Percentiles rank a stretch among this genome's conserved stretches.
Evolutionary conservation across 1,140 invertebrate species (phyloP).

Genomic region (Gyrodactylus bullatarudis): DNA sequence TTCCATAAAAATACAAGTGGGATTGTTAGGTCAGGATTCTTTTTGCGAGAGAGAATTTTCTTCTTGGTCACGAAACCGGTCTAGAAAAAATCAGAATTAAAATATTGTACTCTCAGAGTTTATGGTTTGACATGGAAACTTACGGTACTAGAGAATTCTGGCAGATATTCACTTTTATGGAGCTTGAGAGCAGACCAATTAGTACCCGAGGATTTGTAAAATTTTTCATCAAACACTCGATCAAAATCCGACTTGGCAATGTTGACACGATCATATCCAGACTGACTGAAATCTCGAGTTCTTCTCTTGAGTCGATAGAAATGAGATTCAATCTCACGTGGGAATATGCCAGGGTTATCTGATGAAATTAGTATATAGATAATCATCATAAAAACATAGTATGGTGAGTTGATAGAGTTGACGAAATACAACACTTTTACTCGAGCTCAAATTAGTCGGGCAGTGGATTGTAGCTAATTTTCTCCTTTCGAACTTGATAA

Average conservation of each 20-base stretch:
- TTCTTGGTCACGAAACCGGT: no score
- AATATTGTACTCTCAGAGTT: no score
- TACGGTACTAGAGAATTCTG: neutral
- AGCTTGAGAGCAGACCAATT: neutral
- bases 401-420: no score
- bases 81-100: no score
- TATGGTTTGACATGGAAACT: no score
- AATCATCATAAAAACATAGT: no score
- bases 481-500: no score
- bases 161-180: neutral
- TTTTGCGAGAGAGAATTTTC: neutral
- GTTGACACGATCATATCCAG: neutral
- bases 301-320: neutral
- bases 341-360: neutral
- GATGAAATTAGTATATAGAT: neutral
- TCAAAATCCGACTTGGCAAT: neutral
- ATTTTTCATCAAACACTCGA: neutral
- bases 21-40: no score
- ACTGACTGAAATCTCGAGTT: neutral
- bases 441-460: neutral
- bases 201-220: neutral
- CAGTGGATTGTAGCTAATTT: neutral
- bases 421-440: neutral
- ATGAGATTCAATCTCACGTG: neutral
- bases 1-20: neutral